Percentiles rank a stretch among this genome's conserved stretches.
These are phyloP conservation scores for Rhinichthys osculus DNA, from an alignment of 2,797 vertebrate species.

Conservation along the genomic window DNA sequence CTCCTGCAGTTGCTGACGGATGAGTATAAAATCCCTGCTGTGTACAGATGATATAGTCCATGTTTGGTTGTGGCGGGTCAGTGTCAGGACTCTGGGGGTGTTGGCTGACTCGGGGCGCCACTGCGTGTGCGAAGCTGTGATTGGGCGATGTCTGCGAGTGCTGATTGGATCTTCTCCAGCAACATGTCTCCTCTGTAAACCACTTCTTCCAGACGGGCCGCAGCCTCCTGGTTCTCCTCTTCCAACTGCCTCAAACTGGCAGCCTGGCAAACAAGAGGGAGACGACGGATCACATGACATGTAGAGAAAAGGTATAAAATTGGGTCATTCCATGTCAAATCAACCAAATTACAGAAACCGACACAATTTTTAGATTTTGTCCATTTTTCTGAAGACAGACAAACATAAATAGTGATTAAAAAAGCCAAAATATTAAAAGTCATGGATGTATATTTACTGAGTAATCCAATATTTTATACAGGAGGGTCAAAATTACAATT, in stretches of 20 bases:
- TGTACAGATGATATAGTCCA: background rate
- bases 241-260: conserved; percentile 92
- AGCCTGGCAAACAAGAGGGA: conserved; percentile 75
- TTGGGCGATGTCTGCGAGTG: conserved; percentile 95
- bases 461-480: too few species aligned
- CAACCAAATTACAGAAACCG: too few species aligned
- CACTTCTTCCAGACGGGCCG: conserved; percentile 90
- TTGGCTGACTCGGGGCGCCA: conserved; percentile 79
- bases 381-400: too few species aligned
- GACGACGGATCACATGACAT: background rate
- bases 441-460: too few species aligned
- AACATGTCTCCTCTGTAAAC: conserved; percentile 92
- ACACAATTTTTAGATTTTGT: too few species aligned
- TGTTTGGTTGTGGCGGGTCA: background rate
- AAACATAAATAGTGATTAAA: too few species aligned
- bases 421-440: too few species aligned
- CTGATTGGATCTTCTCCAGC: conserved; percentile 96
- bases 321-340: too few species aligned
- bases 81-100: conserved; percentile 82
- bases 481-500: too few species aligned
- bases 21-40: conserved; percentile 46
- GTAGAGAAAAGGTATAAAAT: background rate
- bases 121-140: conserved; percentile 95
- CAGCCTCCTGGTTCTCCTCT: conserved; percentile 96
- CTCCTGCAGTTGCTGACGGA: background rate